phyloP scores from a whole-genome alignment of 1,140 invertebrate species.

The Drosophila melanogaster region Release_6_plus_ISO1_MT NC_004354.4:17096501-17097000 shows the following conservation, averaged over 20 bases:
- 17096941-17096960: constrained; percentile 91
- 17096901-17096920: constrained; percentile 85
- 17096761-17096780: constrained; percentile 89
- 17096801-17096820: constrained; percentile 91
- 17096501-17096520: constrained; percentile 90
- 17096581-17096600: constrained; percentile 96
- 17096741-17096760: constrained; percentile 89
- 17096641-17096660: constrained; percentile 86
- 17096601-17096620: constrained; percentile 98
- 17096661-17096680: neutral
- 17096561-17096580: constrained; percentile 90
- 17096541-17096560: constrained; percentile 87
- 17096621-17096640: constrained; percentile 93
- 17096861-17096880: constrained; percentile 90
- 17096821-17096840: constrained; percentile 90
- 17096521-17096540: constrained; percentile 88
- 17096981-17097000: constrained; percentile 93
- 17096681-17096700: neutral
- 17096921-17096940: constrained; percentile 86
- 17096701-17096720: constrained; percentile 86
- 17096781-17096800: constrained; percentile 90
- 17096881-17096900: constrained; percentile 88
- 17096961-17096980: constrained; percentile 92
- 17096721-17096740: constrained; percentile 87
- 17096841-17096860: constrained; percentile 88